These are phyloP conservation scores for Drosophila orosa DNA, from an alignment of 1,140 invertebrate species.

Conservation along the genomic window DNA sequence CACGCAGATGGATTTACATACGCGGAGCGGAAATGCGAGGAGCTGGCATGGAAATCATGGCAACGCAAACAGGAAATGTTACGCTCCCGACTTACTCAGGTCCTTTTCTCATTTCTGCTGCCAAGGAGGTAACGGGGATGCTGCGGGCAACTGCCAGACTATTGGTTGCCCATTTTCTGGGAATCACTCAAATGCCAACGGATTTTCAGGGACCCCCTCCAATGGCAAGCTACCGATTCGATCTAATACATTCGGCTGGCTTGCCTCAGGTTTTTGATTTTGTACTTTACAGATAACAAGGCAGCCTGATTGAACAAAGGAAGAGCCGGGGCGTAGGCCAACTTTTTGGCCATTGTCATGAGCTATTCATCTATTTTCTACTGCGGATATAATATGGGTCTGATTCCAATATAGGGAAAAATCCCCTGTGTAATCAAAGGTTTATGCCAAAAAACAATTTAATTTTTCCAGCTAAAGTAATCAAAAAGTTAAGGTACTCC, in stretches of 20 bases:
- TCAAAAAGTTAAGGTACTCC: neutral
- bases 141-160: slow-evolving; percentile 20
- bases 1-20: slow-evolving; percentile 29
- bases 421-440: neutral
- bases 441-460: neutral
- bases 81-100: slow-evolving; percentile 44
- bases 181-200: slow-evolving; percentile 7
- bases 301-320: slow-evolving; percentile 14
- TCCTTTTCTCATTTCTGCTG: slow-evolving; percentile 34
- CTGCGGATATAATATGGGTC: neutral
- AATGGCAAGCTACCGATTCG: slow-evolving; percentile 16
- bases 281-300: slow-evolving; percentile 12
- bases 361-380: neutral
- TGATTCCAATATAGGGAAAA: neutral
- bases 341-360: neutral
- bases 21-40: slow-evolving; percentile 17
- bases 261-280: slow-evolving; percentile 9
- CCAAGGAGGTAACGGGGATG: slow-evolving; percentile 43
- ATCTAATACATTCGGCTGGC: neutral
- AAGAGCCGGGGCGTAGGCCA: neutral
- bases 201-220: neutral
- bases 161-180: slow-evolving; percentile 6
- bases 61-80: slow-evolving; percentile 78
- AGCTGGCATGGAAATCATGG: slow-evolving; percentile 64
- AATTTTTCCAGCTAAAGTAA: neutral